Evolutionary conservation across 1,140 invertebrate genomes (phyloP).

Genomic region (Nomia melanderi): DNA sequence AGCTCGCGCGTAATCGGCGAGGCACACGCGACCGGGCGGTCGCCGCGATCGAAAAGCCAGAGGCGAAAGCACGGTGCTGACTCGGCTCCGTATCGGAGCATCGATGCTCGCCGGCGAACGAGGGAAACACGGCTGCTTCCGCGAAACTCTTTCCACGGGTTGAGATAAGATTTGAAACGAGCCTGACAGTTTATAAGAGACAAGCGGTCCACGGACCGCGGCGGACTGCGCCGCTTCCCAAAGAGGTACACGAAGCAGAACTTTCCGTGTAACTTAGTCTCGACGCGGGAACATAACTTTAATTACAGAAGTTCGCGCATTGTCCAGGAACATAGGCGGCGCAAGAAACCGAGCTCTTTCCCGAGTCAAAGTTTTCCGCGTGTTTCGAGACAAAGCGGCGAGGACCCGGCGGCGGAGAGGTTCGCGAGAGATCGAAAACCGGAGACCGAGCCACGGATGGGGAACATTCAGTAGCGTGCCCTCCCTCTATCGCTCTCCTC

Average conservation of each 20-base stretch:
- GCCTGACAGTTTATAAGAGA: conserved; percentile 45
- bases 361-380: conserved; percentile 66
- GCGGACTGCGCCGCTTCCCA: conserved; percentile 4
- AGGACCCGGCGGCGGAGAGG: conserved; percentile 2
- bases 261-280: conserved; percentile 67
- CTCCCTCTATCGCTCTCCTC: neutral
- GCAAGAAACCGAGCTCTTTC: conserved; percentile 71
- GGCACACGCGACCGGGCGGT: neutral
- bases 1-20: too few relatives aligned
- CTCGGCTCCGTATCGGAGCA: neutral
- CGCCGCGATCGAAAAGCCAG: neutral
- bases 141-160: conserved; percentile 11
- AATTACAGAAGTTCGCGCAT: conserved; percentile 74
- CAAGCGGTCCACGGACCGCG: conserved; percentile 25
- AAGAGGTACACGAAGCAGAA: conserved; percentile 44
- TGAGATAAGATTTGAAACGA: conserved; percentile 46
- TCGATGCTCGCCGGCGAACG: neutral
- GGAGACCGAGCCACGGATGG: neutral
- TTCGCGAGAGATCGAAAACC: conserved; percentile 19
- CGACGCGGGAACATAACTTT: conserved; percentile 71
- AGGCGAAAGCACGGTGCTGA: neutral
- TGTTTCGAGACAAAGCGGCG: conserved; percentile 40
- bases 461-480: neutral
- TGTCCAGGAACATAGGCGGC: conserved; percentile 67
- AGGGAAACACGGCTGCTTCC: neutral